These are phyloP conservation scores for Notarius lentiginosus DNA, from an alignment of 2,113 vertebrate genomes.

Conservation along the genomic window DNA sequence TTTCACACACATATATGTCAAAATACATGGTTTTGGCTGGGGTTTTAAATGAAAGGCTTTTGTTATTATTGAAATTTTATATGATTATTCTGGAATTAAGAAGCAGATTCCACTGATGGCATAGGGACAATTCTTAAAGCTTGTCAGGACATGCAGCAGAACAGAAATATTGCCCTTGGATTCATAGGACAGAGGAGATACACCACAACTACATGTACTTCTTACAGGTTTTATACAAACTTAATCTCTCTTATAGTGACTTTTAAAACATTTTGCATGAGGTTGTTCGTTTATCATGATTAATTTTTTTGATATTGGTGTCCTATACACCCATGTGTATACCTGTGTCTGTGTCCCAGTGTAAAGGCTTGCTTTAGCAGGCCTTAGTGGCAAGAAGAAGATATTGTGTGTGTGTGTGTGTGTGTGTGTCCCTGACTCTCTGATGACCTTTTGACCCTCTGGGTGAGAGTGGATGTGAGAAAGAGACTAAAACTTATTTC, in stretches of 20 bases:
- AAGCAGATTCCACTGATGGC: conserved; percentile 65
- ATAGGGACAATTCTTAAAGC: conserved; percentile 62
- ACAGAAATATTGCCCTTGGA: conserved; percentile 55
- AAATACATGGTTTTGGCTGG: conserved; percentile 25
- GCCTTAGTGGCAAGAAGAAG: conserved; percentile 1
- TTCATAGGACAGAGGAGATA: conserved; percentile 54
- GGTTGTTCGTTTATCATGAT: not conserved
- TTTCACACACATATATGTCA: not conserved
- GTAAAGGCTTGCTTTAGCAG: not conserved
- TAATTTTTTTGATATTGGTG: not conserved
- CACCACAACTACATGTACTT: conserved; percentile 13
- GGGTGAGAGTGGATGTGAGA: conserved; percentile 78
- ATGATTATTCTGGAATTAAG: conserved; percentile 51
- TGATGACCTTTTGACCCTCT: conserved; percentile 78
- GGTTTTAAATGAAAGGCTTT: conserved; percentile 51
- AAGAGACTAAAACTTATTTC: conserved; percentile 89
- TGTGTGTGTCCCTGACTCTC: conserved; percentile 56
- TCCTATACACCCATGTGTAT: not conserved
- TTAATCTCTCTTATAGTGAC: not conserved
- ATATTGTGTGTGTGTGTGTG: too few relatives aligned
- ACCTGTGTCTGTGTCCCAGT: not conserved
- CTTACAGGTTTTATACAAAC: not conserved
- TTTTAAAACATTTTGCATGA: not conserved
- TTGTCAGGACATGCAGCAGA: conserved; percentile 65
- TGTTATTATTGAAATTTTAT: conserved; percentile 55